Base-by-base conservation (phyloP, 2,888 invertebrate species). In the Pandemis corylana region DNA sequence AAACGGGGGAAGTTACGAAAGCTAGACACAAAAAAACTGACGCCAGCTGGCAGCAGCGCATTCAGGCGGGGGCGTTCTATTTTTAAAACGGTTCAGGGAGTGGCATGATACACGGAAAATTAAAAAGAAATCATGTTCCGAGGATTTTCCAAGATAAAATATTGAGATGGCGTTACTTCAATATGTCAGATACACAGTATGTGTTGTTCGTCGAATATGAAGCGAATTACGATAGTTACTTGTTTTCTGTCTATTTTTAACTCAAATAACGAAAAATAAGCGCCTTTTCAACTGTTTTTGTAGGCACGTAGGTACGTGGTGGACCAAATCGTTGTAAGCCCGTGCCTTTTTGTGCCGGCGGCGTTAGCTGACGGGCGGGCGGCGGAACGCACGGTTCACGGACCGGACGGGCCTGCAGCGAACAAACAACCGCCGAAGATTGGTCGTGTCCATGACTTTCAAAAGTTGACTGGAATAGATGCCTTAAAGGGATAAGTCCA, bases 291-390 rank as follows among this genome's bases (percentile, higher is more conserved):
- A 68, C 42, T 68, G 20, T 63, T 70, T 62, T 44, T 68, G 70
- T 72, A 61, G 71, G 63, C 68, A 66, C 66, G 72, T 44, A 44
- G 5, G 51, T 67, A 69, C 67, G 72, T 51, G 65, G 68, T 70
- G 69, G 76, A 64, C 72, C 72, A 71, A 73, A 76, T 75, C 79
- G 77, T 72, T 79, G 78, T 78, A 80, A 79, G 79, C 78, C 77
- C 77, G 71, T 76, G 78, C 76, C 79, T 78, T 79, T 79, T 80
- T 81, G 82, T 79, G 72, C 76, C 72, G 76, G 65, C 71, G 72
- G 76, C 76, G 77, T 77, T 78, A 79, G 77, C 66, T 76, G 77
- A 78, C 76, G 77, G 68, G 78, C 77, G 76, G 75, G 67, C 75
- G 70, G 46, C 36, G 68, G 56, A 36, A 73, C 67, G 71, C 41